Evolutionary conservation across 1,140 invertebrate species (phyloP).

Genomic region (Bombus consobrinus): DNA sequence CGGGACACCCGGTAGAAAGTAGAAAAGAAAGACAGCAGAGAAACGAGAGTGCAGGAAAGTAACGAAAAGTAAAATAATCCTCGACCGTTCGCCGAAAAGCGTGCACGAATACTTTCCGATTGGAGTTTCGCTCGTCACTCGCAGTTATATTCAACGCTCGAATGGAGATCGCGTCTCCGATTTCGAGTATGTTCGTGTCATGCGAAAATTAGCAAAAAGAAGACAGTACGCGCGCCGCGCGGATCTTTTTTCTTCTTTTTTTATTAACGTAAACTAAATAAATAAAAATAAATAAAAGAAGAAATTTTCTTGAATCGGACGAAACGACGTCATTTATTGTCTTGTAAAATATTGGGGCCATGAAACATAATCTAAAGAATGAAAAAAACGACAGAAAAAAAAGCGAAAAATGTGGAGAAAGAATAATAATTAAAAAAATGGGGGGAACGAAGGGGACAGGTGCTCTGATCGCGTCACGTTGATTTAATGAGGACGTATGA

Average conservation of each 20-base stretch:
- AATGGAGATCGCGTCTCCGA: neutral
- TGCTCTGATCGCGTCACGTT: conserved; percentile 72
- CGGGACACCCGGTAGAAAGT: neutral
- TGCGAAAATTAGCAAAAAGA: conserved; percentile 30
- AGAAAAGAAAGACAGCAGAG: conserved; percentile 1
- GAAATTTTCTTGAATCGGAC: conserved; percentile 40
- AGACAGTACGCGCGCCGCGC: neutral
- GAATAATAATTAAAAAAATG: conserved; percentile 31
- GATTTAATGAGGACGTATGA: conserved; percentile 17
- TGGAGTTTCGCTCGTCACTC: conserved; percentile 52
- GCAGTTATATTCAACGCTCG: conserved; percentile 19
- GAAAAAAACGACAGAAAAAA: conserved; percentile 44
- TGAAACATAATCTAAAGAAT: conserved; percentile 78
- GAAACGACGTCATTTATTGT: conserved; percentile 56
- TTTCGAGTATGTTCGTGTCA: neutral
- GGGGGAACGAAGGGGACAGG: conserved; percentile 57
- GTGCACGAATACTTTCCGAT: conserved; percentile 61
- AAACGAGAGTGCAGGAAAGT: neutral
- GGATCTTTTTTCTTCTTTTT: conserved; percentile 38
- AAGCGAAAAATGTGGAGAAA: conserved; percentile 45
- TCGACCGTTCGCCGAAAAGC: conserved; percentile 66
- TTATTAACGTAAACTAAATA: neutral
- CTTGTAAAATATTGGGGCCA: conserved; percentile 80
- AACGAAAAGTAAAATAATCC: conserved; percentile 36
- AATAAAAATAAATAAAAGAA: neutral